phyloP scores from a whole-genome alignment of 2,113 vertebrate species.

The Notechis scutatus region DNA sequence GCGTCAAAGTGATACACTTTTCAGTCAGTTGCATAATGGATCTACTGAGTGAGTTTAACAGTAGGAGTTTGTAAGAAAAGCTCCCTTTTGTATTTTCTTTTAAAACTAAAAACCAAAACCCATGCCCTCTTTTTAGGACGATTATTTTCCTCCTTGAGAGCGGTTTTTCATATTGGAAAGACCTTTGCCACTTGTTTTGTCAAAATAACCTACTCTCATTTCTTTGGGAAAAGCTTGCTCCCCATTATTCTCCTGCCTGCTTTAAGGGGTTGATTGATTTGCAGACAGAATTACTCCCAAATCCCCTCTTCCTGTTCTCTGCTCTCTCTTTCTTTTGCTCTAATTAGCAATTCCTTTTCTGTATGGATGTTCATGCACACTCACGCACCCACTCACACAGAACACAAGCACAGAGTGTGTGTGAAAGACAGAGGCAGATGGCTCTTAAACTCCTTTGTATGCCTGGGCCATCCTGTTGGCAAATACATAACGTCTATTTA shows the following conservation, averaged over 20 bases:
- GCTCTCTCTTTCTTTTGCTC: constrained; percentile 50
- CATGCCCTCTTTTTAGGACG: background rate
- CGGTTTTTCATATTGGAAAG: constrained; percentile 44
- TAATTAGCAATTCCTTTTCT: constrained; percentile 65
- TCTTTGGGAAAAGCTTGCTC: constrained; percentile 15
- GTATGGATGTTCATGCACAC: constrained; percentile 56
- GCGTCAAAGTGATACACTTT: constrained; percentile 45
- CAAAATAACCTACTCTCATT: constrained; percentile 40
- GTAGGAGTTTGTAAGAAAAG: constrained; percentile 10
- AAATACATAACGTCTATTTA: constrained; percentile 58
- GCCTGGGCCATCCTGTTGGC: constrained; percentile 56
- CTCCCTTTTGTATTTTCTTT: constrained; percentile 20
- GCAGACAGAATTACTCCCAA: constrained; percentile 22
- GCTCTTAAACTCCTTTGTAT: constrained; percentile 53
- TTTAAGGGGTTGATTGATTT: constrained; percentile 31
- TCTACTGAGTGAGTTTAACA: background rate
- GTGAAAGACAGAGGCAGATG: constrained; percentile 62
- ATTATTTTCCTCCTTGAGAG: constrained; percentile 1
- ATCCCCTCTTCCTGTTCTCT: constrained; percentile 39
- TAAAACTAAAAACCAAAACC: background rate
- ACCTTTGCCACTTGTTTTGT: constrained; percentile 56
- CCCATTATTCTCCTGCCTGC: constrained; percentile 2
- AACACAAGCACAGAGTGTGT: constrained; percentile 54
- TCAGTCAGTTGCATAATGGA: constrained; percentile 30
- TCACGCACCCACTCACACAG: constrained; percentile 43